Base-by-base conservation (phyloP, 2,797 vertebrate genomes). In the Petrocephalus sullivani region DNA sequence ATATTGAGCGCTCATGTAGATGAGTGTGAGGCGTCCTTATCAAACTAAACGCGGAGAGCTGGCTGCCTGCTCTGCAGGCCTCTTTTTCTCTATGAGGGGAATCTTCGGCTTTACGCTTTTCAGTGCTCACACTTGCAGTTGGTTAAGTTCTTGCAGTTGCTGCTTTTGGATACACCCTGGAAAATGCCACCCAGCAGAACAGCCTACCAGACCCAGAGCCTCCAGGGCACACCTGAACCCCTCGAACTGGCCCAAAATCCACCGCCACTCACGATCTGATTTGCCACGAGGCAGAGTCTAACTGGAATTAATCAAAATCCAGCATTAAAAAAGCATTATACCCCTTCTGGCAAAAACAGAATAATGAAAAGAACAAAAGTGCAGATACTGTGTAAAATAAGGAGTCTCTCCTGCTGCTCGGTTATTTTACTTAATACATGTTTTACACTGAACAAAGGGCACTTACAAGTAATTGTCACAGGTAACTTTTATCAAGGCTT, bases 241-340 rank as follows among this genome's bases (percentile, higher is more conserved):
- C 41, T 54, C 51, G 14, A 23, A 28, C 51, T 54, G 82, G 51
- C 51, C 9, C n/a, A 14, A 53, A 46, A 83, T n/a, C 16, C 78
- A 21, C n/a, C 60, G 2, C 8, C 51, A 2, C 49, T 83, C 46
- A 83, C 28, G 7, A 58, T 58, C 53, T 41, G 33, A 54, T 23
- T 21, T 56, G 23, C 21, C 23, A n/a, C 10, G 3, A 61, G 85
- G 33, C 41, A 87, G 60, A 61, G 14, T 87, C 58, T 10, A 61
- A 61, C 57, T 57, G 57, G n/a, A 49, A 64, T 87, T 19, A 33
- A 87, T 87, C 57, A 64, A 64, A 87, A 21, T 64, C 57, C 58
- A 21, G 58, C 58, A 61, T 87, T 46, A 64, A 87, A 87, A 28
- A 46, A 87, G 41, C 85, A 87, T 61, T 87, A 46, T 9, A 61